phyloP scores from a whole-genome alignment of 2,888 invertebrate genomes.

The Lasioglossum figueresi region DNA sequence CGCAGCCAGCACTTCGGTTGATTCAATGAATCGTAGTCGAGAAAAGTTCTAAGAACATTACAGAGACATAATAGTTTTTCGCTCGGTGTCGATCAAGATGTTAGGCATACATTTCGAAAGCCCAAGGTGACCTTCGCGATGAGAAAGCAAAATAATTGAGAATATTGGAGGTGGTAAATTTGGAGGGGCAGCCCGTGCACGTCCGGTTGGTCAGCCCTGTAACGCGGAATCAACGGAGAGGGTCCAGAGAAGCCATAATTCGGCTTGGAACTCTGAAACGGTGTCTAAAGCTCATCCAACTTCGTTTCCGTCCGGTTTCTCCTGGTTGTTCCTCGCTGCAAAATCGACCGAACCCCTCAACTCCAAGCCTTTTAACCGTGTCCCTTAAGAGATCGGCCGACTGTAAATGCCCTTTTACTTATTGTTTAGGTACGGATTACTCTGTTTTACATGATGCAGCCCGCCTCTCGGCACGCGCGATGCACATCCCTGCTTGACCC shows the following conservation, averaged over 20 bases:
- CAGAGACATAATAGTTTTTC: not conserved
- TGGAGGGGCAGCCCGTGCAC: not conserved
- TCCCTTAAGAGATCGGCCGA: slow-evolving; percentile 80
- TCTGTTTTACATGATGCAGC: slow-evolving; percentile 79
- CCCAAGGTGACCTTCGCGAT: no score
- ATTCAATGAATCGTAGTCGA: not conserved
- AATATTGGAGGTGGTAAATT: not conserved
- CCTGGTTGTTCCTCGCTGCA: slow-evolving; percentile 10
- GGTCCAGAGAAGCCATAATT: not conserved
- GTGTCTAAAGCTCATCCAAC: slow-evolving; percentile 47
- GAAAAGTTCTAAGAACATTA: not conserved
- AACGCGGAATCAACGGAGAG: not conserved
- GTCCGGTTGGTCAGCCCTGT: not conserved
- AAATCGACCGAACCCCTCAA: slow-evolving; percentile 8
- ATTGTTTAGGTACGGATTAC: slow-evolving; percentile 83
- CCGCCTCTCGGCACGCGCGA: slow-evolving; percentile 81
- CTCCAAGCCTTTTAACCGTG: slow-evolving; percentile 26
- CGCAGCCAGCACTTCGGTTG: no score
- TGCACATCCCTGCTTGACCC: slow-evolving; percentile 68
- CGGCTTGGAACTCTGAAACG: slow-evolving; percentile 11
- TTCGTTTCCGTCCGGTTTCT: slow-evolving; percentile 36
- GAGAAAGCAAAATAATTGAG: not conserved
- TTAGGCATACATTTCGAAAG: no score
- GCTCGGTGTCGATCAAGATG: no score
- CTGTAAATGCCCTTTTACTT: slow-evolving; percentile 80